Percentiles rank a stretch among this genome's conserved stretches.
Conservation (phyloP, 2,113 vertebrate genomes). For the Sigmodon hispidus region DNA sequence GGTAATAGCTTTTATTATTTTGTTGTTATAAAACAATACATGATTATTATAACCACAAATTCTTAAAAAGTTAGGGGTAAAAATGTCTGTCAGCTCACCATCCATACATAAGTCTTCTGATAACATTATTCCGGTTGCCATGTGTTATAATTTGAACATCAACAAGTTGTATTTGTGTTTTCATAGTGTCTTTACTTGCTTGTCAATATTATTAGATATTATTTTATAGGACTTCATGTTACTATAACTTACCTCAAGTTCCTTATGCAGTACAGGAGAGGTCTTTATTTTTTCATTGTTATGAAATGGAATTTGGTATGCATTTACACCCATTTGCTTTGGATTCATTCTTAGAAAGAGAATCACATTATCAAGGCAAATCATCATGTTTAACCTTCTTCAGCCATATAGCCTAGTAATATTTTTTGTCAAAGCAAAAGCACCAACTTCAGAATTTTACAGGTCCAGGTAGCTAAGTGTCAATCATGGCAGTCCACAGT, state of each 20-base stretch:
- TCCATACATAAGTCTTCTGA: neutral
- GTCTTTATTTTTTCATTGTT: neutral
- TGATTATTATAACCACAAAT: conserved; percentile 8
- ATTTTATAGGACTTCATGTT: neutral
- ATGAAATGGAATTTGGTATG: neutral
- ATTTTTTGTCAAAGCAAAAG: neutral
- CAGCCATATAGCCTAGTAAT: neutral
- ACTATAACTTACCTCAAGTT: neutral
- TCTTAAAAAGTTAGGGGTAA: neutral
- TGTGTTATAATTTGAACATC: neutral
- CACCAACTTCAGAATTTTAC: neutral
- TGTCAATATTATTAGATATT: neutral
- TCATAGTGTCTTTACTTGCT: neutral
- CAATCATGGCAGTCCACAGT: neutral
- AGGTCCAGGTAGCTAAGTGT: neutral
- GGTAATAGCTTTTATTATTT: conserved; percentile 28
- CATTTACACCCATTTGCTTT: neutral
- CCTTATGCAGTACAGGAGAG: neutral
- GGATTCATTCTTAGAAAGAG: neutral
- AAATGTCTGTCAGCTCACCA: neutral
- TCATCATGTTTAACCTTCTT: neutral
- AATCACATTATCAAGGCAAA: neutral
- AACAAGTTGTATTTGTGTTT: neutral
- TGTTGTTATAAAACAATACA: neutral
- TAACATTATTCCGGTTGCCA: neutral